Percentiles rank a stretch among this genome's conserved stretches.
Evolutionary conservation across 2,113 vertebrate species (phyloP).

Genomic region (Crotophaga sulcirostris): DNA sequence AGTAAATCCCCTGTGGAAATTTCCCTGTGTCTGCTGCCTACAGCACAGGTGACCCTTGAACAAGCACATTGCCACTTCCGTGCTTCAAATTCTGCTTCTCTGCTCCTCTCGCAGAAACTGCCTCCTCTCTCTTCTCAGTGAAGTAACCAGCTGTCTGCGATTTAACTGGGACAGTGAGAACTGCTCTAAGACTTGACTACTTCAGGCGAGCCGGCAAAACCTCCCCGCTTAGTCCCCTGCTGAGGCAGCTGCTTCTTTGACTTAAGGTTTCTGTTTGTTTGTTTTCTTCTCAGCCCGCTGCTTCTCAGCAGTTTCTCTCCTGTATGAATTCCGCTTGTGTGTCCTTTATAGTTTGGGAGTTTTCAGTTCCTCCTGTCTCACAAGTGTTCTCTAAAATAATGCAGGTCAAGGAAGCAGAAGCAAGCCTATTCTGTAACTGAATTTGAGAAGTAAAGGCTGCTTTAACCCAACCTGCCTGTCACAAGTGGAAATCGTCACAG

Average conservation of each 20-base stretch:
- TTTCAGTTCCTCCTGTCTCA: not conserved
- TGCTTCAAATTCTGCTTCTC: not conserved
- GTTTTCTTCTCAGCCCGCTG: not conserved
- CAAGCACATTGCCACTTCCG: not conserved
- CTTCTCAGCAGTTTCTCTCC: not conserved
- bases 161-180: constrained; percentile 20
- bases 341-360: constrained; percentile 7
- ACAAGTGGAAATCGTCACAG: not conserved
- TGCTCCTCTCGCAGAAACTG: not conserved
- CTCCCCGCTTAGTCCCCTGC: not conserved
- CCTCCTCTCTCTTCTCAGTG: not conserved
- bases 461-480: not conserved
- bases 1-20: not conserved
- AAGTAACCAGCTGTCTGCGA: not conserved
- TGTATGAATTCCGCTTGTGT: not conserved
- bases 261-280: not conserved
- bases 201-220: not conserved
- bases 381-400: constrained; percentile 9
- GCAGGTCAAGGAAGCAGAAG: constrained; percentile 18
- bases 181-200: not conserved
- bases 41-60: not conserved
- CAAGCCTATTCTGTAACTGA: not conserved
- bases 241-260: not conserved
- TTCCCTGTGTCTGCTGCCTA: not conserved
- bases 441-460: constrained; percentile 1